Evolutionary conservation across 2,113 vertebrate genomes (phyloP), one percentile per base, ranked within the genome.

Genomic region (Equus quagga): DNA sequence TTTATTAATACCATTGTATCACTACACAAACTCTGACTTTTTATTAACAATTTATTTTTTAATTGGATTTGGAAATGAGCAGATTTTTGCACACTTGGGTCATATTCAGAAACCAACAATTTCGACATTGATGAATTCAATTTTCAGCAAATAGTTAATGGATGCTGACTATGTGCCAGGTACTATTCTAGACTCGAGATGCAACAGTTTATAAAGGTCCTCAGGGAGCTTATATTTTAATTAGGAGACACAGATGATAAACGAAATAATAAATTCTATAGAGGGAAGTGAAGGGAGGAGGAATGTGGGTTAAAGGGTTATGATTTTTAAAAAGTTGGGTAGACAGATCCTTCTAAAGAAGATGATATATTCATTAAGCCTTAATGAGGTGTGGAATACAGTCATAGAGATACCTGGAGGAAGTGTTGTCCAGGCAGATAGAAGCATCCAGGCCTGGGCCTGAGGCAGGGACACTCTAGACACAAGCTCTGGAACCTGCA

Each of bases 31-130:
- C 11, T 72, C 41, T 49, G 28, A 60, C 31, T 75, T 93, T 67
- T 95, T 75, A 91, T 80, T 84, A 69, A 75, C 88, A 67, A 72
- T 21, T 80, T 76, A 60, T 80, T 81, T 96, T 54, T 65, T 93
- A 69, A 85, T 36, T 96, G 15, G 17, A 84, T 88, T 94, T 72
- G 44, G 6, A 91, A 86, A 82, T 72, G 21, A 33, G 3, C 12
- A 8, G 12, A 33, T 80, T 87, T 94, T 96, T 95, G 58, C 51
- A 64, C 12, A 80, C 51, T 31, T 51, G 67, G 12, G 18, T 56
- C 60, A 7, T 72, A 69, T 60, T 94, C 19, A 92, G 33, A 94
- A 80, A 93, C 31, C 46, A 95, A 33, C 73, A 83, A 86, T 72
- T 87, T 36, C 60, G 73, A 75, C 3, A 69, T 5, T 15, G n/a